Base-by-base conservation (phyloP, 2,888 invertebrate genomes). In the Orchestes rusci region DNA sequence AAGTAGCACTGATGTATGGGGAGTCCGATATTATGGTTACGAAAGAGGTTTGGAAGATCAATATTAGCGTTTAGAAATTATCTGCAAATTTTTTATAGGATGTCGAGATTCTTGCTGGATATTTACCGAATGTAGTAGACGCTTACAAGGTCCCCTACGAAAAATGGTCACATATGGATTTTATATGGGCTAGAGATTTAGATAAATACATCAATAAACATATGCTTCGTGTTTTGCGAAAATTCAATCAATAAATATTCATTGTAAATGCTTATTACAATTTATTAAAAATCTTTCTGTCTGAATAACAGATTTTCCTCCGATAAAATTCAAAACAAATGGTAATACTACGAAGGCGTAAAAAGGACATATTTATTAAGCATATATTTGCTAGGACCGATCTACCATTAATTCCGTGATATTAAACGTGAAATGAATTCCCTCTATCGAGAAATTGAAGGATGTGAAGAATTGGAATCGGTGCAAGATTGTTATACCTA, bases 21-120 rank as follows among this genome's bases (percentile, higher is more conserved):
- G 66, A 68, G 4, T 75, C 76, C 12, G 87, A 88, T 61, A 78
- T 79, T 75, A 60, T 86, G 15, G 74, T 82, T 1, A 68, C 73
- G 2, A 36, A 42, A 50, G 44, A 51, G 35, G 54, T 54, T 45
- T 35, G 44, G 42, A 17, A 23, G 5, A 23, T n/a, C n/a, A n/a
- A n/a, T n/a, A 10, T 23, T n/a, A n/a, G 23, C 23, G 23, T 23
- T 23, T 23, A 23, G 5, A 23, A 23, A 23, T 23, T 30, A 30
- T 30, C n/a, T n/a, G n/a, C n/a, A n/a, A n/a, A n/a, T 8, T 29
- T 5, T n/a, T 38, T 58, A 44, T 42, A 62, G 52, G 80, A 82
- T 45, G 77, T 81, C 1, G 62, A 73, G 29, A 64, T 67, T 13
- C 59, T 82, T 37, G 70, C 72, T 27, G 61, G 64, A 8, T 64